Conservation (phyloP, 2,888 invertebrate species). For the Sesia apiformis region DNA sequence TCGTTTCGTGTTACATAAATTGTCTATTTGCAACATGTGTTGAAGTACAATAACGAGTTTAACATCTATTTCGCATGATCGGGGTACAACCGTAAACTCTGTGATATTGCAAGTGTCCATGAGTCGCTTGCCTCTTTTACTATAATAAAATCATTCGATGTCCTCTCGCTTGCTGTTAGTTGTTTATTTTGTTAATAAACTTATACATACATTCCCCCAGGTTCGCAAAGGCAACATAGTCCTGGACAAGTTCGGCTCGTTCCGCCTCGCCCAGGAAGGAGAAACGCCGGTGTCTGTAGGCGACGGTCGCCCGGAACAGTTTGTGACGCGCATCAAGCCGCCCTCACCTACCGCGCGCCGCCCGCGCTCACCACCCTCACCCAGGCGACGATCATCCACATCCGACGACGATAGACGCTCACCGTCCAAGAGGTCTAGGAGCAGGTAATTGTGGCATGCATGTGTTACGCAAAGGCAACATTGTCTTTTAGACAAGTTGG, state of each 20-base stretch:
- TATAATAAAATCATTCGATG: no score
- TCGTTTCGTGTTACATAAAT: no score
- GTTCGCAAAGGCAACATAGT: slow-evolving; percentile 76
- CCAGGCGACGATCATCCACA: slow-evolving; percentile 61
- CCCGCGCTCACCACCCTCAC: slow-evolving; percentile 59
- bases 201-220: slow-evolving; percentile 21
- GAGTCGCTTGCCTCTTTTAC: no score
- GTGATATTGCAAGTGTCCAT: no score
- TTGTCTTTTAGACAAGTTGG: no score
- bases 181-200: no score
- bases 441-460: slow-evolving; percentile 32
- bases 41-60: no score
- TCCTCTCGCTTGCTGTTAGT: no score
- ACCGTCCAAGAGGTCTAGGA: slow-evolving; percentile 45
- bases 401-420: slow-evolving; percentile 44
- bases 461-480: not conserved
- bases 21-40: no score
- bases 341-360: slow-evolving; percentile 50
- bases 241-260: slow-evolving; percentile 82
- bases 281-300: slow-evolving; percentile 63
- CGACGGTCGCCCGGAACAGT: slow-evolving; percentile 68
- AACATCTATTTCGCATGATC: no score
- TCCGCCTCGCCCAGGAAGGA: slow-evolving; percentile 77
- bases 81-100: no score
- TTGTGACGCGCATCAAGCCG: slow-evolving; percentile 64